Base-by-base conservation (phyloP, 2,113 vertebrate genomes). In the Origma solitaria region DNA sequence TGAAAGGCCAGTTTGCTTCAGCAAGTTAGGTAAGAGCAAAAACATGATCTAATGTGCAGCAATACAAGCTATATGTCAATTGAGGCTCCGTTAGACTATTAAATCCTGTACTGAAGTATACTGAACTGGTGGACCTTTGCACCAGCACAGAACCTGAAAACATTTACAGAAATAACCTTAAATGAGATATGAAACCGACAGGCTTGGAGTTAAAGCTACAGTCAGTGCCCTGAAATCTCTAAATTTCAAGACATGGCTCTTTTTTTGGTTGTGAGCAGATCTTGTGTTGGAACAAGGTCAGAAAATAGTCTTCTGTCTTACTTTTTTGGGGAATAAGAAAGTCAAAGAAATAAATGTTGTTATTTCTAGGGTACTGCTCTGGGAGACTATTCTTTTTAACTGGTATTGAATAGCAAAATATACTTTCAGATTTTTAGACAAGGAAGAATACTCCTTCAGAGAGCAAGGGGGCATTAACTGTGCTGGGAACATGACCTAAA, bases 11-110 rank as follows among this genome's bases (percentile, higher is more conserved):
- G 21, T 58, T 54, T 71, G 51, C 8, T 66, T 31, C 62, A 62
- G 17, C 6, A 86, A 56, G 30, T n/a, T 60, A 33, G 9, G 12
- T 19, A 69, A 47, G 33, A 77, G 45, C 24, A 44, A 44, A 27
- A 60, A 77, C 8, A 30, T 18, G 14, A 40, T 10, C 40, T 57
- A 21, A 61, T 16, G 3, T n/a, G 53, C 40, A 73, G n/a, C 21
- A 82, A 61, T 28, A 75, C 1, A 13, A 88, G 6, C 16, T 79
- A 31, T 1, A 0, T 44, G n/a, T 45, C 22, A 44, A 0, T 5
- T 53, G 40, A 87, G 16, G 12, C 37, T 69, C 16, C 53, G 15
- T 24, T 49, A 50, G 28, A 66, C 9, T 70, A 57, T 5, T 31
- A 70, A 61, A 75, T 38, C 24, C 8, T 28, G 53, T 22, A 24